Evolutionary conservation across 64 coral and sea anemone species (phyloP).

Genomic region (Stichodactyla helianthus): DNA sequence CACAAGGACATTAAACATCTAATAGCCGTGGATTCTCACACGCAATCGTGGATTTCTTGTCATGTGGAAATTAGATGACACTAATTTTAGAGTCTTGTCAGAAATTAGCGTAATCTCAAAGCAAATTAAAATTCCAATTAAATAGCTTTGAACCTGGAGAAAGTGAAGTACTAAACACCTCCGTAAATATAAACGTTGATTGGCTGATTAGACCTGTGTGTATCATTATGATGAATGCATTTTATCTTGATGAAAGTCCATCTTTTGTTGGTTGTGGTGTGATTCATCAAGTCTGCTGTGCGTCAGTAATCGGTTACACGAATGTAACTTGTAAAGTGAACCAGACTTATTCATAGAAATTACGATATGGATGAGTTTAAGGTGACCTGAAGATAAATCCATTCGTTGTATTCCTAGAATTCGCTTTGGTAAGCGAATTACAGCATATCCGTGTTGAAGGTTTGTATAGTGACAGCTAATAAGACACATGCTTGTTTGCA

Average conservation of each 20-base stretch:
- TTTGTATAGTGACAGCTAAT: no score
- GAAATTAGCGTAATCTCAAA: neutral
- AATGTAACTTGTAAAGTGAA: neutral
- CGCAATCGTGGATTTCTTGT: neutral
- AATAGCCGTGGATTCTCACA: neutral
- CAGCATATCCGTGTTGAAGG: no score
- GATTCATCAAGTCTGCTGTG: neutral
- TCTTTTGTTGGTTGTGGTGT: neutral
- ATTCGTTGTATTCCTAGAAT: no score
- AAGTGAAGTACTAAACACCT: neutral
- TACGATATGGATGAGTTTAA: no score
- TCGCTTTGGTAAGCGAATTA: no score
- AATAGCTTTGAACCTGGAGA: neutral
- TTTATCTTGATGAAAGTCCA: neutral
- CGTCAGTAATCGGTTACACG: neutral
- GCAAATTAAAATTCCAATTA: conserved; percentile 5
- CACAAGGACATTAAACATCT: neutral
- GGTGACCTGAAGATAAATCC: no score
- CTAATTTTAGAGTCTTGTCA: neutral
- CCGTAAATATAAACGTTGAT: neutral
- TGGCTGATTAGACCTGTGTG: neutral
- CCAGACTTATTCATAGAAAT: no score
- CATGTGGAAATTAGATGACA: neutral
- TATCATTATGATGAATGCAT: neutral
- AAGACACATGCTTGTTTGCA: no score